Evolutionary conservation across 2,888 invertebrate species (phyloP).

Genomic region (Lamproptera curius): DNA sequence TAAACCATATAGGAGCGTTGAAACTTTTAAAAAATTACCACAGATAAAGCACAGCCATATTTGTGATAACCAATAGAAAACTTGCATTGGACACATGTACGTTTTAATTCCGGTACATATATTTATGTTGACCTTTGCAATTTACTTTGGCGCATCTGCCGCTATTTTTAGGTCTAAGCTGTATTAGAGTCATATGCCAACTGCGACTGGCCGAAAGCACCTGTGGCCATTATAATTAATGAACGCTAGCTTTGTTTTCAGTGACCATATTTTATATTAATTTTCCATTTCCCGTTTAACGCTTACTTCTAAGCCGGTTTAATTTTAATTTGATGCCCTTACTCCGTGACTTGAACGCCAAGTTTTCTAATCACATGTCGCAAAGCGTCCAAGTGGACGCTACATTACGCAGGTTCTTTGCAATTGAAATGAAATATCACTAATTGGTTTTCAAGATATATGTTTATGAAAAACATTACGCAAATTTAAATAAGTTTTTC

Average conservation of each 20-base stretch:
- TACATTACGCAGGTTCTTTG: background rate
- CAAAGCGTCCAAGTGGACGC: too few species aligned
- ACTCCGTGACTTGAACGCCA: background rate
- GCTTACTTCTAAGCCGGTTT: background rate
- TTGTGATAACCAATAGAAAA: slow-evolving; percentile 1
- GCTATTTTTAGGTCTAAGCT: slow-evolving; percentile 34
- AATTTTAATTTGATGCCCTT: background rate
- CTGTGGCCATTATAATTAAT: slow-evolving; percentile 22
- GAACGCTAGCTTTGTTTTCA: slow-evolving; percentile 26
- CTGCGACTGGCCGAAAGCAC: slow-evolving; percentile 18
- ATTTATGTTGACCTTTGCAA: slow-evolving; percentile 31
- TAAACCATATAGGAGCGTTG: too few species aligned
- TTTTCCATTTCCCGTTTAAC: slow-evolving; percentile 24
- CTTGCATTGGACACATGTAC: slow-evolving; percentile 4
- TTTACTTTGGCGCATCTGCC: slow-evolving; percentile 30
- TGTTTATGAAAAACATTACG: too few species aligned
- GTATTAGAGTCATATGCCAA: slow-evolving; percentile 29
- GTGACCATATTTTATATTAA: slow-evolving; percentile 22
- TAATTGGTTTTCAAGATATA: too few species aligned
- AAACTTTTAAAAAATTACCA: too few species aligned
- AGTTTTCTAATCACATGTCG: background rate
- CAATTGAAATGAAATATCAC: background rate
- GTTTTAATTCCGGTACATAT: slow-evolving; percentile 20
- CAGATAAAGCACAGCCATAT: too few species aligned
- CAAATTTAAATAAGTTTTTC: too few species aligned